Base-by-base conservation (phyloP, 2,113 vertebrate genomes). In the Falcunculus frontatus region DNA sequence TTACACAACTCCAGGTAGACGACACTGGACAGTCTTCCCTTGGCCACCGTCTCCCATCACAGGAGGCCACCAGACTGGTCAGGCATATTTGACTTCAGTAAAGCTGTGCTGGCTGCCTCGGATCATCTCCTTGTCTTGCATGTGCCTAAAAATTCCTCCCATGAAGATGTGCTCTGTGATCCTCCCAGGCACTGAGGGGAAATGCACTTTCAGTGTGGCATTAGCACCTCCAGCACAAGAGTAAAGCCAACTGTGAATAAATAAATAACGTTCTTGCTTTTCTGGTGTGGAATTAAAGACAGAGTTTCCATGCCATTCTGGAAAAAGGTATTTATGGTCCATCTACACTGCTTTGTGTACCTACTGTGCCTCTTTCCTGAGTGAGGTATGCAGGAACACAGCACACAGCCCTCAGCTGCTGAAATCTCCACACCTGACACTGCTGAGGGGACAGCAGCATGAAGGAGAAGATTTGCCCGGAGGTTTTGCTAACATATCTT, bases 21-120 rank as follows among this genome's bases (percentile, higher is more conserved):
- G 0, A 35, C 42, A 41, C 14, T 11, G 32, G 11, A 27, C 47
- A 16, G 19, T 30, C 41, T 18, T 56, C 35, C 32, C 42, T 27
- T n/a, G 20, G 26, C 11, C 49, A 53, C 23, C 0, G 0, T 9
- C 39, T 6, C 32, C 49, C 75, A 79, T 23, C n/a, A 41, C 0
- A 35, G 20, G 42, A 42, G 57, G 57, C 13, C 49, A 63, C 56
- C 75, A 64, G 57, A 64, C 9, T 35, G 26, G 17, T 35, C 32
- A 80, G 59, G 50, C 16, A 33, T 4, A 49, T 50, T 16, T 56
- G 32, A 35, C 59, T 44, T 33, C 60, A 37, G 27, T 37, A 65
- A 57, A 72, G 59, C 27, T 56, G 52, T 56, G 26, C 42, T 65
- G 59, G 17, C 11, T 81, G 32, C 42, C 37, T 41, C 49, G 42